Evolutionary conservation across 2,797 vertebrate genomes (phyloP).

Genomic region (Zalophus californianus): DNA sequence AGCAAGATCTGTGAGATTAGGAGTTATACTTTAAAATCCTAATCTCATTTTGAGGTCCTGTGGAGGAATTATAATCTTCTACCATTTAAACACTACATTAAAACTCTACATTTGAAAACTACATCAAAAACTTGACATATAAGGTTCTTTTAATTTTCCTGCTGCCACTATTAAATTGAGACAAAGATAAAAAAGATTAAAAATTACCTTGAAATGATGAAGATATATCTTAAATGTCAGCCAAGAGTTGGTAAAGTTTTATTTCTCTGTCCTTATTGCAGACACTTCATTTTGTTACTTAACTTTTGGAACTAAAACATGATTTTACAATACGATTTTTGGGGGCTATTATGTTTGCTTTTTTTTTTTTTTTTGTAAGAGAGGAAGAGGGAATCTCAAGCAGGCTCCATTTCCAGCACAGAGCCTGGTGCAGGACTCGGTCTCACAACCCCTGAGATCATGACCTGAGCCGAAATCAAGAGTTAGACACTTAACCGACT

Average conservation of each 20-base stretch:
- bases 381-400: not conserved
- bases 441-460: not conserved
- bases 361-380: not conserved
- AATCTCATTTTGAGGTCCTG: constrained; percentile 73
- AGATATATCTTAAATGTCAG: not conserved
- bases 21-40: constrained; percentile 74
- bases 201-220: constrained; percentile 31
- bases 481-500: not conserved
- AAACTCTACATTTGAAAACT: constrained; percentile 57
- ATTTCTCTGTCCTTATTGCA: constrained; percentile 26
- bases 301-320: constrained; percentile 41
- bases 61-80: constrained; percentile 70
- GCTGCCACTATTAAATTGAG: not conserved
- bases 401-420: not conserved
- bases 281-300: constrained; percentile 17
- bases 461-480: not conserved
- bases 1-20: constrained; percentile 65
- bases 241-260: constrained; percentile 5
- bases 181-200: not conserved
- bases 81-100: constrained; percentile 66
- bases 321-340: not conserved
- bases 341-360: not conserved
- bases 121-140: constrained; percentile 49
- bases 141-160: not conserved
- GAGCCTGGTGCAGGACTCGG: not conserved